These are phyloP conservation scores for Sebastolobus alascanus DNA, from an alignment of 2,797 vertebrate species.

Conservation along the genomic window DNA sequence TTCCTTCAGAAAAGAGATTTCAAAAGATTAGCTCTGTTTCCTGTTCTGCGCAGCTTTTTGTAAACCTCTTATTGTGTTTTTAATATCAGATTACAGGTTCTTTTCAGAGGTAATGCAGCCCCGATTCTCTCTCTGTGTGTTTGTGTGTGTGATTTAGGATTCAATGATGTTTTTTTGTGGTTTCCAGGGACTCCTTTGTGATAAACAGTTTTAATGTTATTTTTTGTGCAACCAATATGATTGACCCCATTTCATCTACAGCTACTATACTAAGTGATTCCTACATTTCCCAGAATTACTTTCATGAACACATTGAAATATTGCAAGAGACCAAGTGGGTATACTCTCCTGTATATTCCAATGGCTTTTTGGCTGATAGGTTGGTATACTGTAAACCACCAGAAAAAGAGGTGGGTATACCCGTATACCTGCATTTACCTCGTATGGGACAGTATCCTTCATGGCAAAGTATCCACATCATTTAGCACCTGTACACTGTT, in stretches of 20 bases:
- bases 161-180: neutral
- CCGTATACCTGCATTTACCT: no score
- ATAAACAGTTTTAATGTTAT: slow-evolving; percentile 1
- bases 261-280: neutral
- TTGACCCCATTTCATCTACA: neutral
- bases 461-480: neutral
- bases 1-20: slow-evolving; percentile 41
- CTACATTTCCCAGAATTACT: neutral
- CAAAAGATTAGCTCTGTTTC: slow-evolving; percentile 52
- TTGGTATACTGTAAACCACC: no score
- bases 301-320: neutral
- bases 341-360: no score
- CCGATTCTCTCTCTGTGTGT: neutral
- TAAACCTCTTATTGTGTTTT: slow-evolving; percentile 43
- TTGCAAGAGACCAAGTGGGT: neutral
- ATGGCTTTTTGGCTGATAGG: no score
- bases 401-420: no score
- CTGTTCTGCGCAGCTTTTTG: slow-evolving; percentile 50
- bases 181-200: neutral
- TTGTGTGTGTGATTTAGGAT: slow-evolving; percentile 12
- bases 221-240: slow-evolving; percentile 4
- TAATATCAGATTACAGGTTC: slow-evolving; percentile 53
- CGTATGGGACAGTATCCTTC: neutral
- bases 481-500: neutral
- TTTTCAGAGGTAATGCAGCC: slow-evolving; percentile 1